A percentile compares a stretch with the other conserved stretches of the same genome.
Conservation (phyloP, 2,113 vertebrate genomes). For the Syngnathus scovelli region DNA sequence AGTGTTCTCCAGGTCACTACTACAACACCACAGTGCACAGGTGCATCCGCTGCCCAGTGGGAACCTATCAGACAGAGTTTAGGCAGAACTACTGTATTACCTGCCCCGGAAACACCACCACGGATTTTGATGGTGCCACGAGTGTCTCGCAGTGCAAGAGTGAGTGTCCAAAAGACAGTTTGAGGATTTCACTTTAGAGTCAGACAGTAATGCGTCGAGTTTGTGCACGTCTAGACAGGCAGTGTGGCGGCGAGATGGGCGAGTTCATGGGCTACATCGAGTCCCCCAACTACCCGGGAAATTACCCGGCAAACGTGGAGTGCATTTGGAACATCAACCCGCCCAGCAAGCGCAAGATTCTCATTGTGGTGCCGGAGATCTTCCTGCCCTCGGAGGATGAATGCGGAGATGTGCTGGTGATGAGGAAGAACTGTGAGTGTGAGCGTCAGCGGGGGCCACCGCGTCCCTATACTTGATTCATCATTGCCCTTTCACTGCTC, state of each 20-base stretch:
- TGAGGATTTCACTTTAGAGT: background rate
- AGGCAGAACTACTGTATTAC: conserved; percentile 94
- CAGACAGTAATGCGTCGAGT: conserved; percentile 16
- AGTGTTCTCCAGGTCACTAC: conserved; percentile 93
- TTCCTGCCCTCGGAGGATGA: conserved; percentile 97
- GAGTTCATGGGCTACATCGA: conserved; percentile 97
- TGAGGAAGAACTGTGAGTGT: conserved; percentile 96
- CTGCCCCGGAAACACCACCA: conserved; percentile 95
- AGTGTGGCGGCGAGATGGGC: conserved; percentile 92
- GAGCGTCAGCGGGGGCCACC: no score
- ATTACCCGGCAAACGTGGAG: conserved; percentile 91
- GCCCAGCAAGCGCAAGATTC: conserved; percentile 94
- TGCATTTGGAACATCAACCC: conserved; percentile 99
- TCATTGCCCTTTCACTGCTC: conserved; percentile 4
- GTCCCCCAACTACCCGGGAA: conserved; percentile 97
- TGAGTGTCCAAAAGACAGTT: conserved; percentile 52
- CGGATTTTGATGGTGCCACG: conserved; percentile 94
- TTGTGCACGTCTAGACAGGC: conserved; percentile 75
- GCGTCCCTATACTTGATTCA: conserved; percentile 9
- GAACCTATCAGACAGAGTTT: conserved; percentile 93
- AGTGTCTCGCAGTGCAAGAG: conserved; percentile 96
- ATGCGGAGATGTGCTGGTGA: conserved; percentile 94
- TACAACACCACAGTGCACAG: conserved; percentile 94
- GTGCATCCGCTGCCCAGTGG: conserved; percentile 90
- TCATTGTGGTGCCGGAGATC: conserved; percentile 96